Percentiles rank a stretch among this genome's conserved stretches.
These are phyloP conservation scores for Anas platyrhynchos DNA, from an alignment of 2,113 vertebrate species.

Conservation along the genomic window DNA sequence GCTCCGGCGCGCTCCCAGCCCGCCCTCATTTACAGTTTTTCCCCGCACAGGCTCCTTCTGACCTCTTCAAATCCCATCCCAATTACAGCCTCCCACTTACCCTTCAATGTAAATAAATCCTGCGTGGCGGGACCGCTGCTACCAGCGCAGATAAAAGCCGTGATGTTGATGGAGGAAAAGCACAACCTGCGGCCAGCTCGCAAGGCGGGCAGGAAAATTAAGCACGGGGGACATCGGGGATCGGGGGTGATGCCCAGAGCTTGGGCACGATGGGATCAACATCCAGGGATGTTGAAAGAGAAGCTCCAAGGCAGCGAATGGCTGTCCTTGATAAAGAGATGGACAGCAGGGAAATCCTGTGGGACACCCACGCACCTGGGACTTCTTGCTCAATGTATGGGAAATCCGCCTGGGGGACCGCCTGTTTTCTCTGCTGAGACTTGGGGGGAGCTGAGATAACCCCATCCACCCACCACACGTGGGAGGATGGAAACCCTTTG, in stretches of 20 bases:
- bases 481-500: neutral
- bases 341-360: neutral
- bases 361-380: neutral
- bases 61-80: conserved; percentile 65
- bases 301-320: neutral
- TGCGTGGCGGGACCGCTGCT: neutral
- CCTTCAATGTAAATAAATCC: conserved; percentile 59
- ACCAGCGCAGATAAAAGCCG: conserved; percentile 5
- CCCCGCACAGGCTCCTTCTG: conserved; percentile 28
- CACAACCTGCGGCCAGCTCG: neutral
- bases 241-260: neutral
- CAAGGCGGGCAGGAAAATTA: neutral
- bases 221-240: rapidly evolving
- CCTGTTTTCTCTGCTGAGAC: neutral
- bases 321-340: rapidly evolving
- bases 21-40: conserved; percentile 35
- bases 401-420: neutral
- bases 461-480: neutral
- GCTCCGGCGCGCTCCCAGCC: conserved; percentile 8
- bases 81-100: conserved; percentile 67
- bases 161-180: neutral
- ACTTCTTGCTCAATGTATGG: neutral
- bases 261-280: neutral
- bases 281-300: neutral
- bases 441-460: neutral